phyloP scores from a whole-genome alignment of 2,888 invertebrate genomes.

The Meloe dianella region DNA sequence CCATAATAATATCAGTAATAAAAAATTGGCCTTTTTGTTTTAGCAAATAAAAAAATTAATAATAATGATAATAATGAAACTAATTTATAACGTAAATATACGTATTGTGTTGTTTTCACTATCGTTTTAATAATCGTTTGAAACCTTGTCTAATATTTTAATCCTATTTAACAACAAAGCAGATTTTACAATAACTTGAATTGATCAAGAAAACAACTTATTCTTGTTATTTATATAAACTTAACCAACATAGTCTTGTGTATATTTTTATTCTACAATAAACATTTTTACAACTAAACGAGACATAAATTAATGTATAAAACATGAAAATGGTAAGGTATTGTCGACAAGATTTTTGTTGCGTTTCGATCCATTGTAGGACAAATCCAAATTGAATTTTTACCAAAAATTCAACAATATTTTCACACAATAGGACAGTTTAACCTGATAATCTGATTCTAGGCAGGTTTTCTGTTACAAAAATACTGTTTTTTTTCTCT shows the following conservation, averaged over 20 bases:
- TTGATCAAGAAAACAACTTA: background rate
- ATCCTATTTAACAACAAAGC: background rate
- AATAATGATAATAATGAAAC: background rate
- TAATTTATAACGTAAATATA: background rate
- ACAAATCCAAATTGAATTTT: background rate
- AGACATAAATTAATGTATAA: background rate
- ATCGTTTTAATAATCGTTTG: background rate
- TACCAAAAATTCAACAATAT: background rate
- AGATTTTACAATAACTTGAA: background rate
- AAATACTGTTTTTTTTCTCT: background rate
- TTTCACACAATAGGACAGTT: background rate
- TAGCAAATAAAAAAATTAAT: no score
- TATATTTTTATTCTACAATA: background rate
- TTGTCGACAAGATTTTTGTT: background rate
- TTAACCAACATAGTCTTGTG: background rate
- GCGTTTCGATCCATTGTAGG: no score
- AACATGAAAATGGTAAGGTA: background rate
- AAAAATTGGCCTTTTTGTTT: background rate
- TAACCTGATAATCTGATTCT: background rate
- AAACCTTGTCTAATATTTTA: background rate
- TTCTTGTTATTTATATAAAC: background rate
- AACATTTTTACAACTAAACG: background rate
- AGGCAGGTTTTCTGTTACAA: slow-evolving; percentile 4
- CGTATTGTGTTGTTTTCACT: background rate
- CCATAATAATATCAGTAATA: slow-evolving; percentile 13